Evolutionary conservation across 2,888 invertebrate genomes (phyloP), one percentile per base, ranked within the genome.

Genomic region (Diogma glabrata): DNA sequence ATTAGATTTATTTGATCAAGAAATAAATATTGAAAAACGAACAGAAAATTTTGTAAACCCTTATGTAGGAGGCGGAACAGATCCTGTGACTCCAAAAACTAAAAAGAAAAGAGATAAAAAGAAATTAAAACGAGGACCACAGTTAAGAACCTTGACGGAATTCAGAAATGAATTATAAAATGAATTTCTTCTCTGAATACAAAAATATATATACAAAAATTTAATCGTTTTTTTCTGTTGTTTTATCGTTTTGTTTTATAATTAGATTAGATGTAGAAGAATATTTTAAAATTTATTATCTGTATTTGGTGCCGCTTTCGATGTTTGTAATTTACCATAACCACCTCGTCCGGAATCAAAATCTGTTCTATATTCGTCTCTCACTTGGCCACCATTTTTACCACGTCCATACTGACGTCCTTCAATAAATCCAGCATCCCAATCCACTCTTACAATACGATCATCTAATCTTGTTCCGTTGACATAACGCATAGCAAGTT

Each of bases 391-490:
- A 51, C 99, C 99, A 61, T 90, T 90, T 73, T 94, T 95, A 50
- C 99, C 99, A 59, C 99, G 77, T 23, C 99, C 99, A 73, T 90
- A 99, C 67, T 99, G 99, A 59, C 99, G 76, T 3, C 99, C 99
- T 73, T 99, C 99, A 55, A 90, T 80, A 70, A 99, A 99, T 2
- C 99, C 99, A 26, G 96, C 96, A 72, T 99, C 99, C 96, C 96
- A 99, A 70, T 99, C 99, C 51, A 94, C 92, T 62, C 99, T 78
- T 45, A 99, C 90, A 55, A 96, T 87, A 64, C 99, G 79, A 66
- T 99, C 99, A 70, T 99, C 99, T 49, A 99, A 73, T 59, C 95
- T 76, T 1, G 97, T 97, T 1, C 95, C 95, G 73, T 97, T 97
- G 28, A 99, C 79, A 66, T 90, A 99, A 59, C 83, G 78, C 81